phyloP scores from a whole-genome alignment of 2,797 vertebrate species.

The Ctenopoma kingsleyae region DNA sequence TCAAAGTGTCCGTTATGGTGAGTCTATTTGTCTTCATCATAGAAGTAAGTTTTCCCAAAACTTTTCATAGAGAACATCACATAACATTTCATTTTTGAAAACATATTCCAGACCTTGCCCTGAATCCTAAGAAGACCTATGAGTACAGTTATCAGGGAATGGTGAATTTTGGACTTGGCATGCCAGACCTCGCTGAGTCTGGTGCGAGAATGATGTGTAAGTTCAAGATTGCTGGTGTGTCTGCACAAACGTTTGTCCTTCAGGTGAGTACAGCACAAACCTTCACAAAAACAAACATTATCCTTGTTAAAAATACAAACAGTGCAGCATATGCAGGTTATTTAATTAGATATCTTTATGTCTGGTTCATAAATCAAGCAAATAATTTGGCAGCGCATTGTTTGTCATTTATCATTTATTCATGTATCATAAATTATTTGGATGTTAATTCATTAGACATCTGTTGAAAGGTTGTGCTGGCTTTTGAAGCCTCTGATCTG shows the following conservation, averaged over 20 bases:
- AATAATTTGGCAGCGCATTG: neutral
- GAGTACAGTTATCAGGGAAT: slow-evolving; percentile 84
- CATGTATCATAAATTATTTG: slow-evolving; percentile 21
- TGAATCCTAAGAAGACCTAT: slow-evolving; percentile 81
- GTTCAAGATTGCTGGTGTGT: slow-evolving; percentile 82
- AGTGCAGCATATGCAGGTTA: neutral
- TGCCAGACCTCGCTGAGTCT: slow-evolving; percentile 82
- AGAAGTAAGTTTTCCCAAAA: fast-evolving
- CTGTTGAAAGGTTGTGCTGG: slow-evolving; percentile 2
- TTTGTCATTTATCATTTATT: slow-evolving; percentile 31
- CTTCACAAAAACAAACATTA: neutral
- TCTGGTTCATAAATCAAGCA: slow-evolving; percentile 7
- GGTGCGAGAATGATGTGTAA: slow-evolving; percentile 83
- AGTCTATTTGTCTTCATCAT: slow-evolving; percentile 49
- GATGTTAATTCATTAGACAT: slow-evolving; percentile 9
- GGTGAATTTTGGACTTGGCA: slow-evolving; percentile 78
- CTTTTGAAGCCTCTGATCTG: neutral
- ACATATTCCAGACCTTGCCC: slow-evolving; percentile 71
- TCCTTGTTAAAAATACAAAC: neutral
- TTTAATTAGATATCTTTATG: neutral
- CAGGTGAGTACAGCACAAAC: slow-evolving; percentile 72
- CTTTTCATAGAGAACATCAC: neutral
- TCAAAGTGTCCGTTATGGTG: slow-evolving; percentile 78
- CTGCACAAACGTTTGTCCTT: slow-evolving; percentile 81
- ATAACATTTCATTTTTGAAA: neutral